Evolutionary conservation across 2,888 invertebrate genomes (phyloP).

Genomic region (Eulithis testata): DNA sequence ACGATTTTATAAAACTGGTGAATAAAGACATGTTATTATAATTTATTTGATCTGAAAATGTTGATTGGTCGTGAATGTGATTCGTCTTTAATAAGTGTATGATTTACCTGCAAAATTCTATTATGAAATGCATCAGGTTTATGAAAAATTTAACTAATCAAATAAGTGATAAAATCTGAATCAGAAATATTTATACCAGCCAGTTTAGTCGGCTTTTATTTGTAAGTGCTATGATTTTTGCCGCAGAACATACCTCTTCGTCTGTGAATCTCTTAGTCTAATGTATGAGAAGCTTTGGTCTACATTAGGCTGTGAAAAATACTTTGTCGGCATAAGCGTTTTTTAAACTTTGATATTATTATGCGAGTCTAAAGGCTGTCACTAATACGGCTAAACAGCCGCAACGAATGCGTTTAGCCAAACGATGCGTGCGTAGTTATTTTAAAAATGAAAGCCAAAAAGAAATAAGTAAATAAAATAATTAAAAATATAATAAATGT

Average conservation of each 20-base stretch:
- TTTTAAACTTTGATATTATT: slow-evolving; percentile 13
- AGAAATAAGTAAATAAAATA: slow-evolving; percentile 45
- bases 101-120: neutral
- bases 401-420: slow-evolving; percentile 65
- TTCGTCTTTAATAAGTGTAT: neutral
- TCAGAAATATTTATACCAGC: neutral
- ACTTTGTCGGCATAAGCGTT: slow-evolving; percentile 11
- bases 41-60: no score
- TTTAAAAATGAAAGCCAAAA: slow-evolving; percentile 52
- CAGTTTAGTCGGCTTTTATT: neutral
- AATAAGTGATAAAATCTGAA: neutral
- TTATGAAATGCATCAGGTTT: neutral
- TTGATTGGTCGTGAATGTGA: neutral
- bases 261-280: neutral
- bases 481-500: slow-evolving; percentile 47
- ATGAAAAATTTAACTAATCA: neutral
- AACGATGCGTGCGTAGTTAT: slow-evolving; percentile 69
- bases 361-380: slow-evolving; percentile 66
- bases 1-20: slow-evolving; percentile 4
- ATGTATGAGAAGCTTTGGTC: neutral
- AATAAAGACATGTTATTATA: neutral
- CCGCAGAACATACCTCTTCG: neutral
- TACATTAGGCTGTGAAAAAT: neutral
- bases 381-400: slow-evolving; percentile 37
- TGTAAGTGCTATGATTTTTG: neutral